Evolutionary conservation across 2,797 vertebrate species (phyloP).

Genomic region (Ctenopoma kingsleyae): DNA sequence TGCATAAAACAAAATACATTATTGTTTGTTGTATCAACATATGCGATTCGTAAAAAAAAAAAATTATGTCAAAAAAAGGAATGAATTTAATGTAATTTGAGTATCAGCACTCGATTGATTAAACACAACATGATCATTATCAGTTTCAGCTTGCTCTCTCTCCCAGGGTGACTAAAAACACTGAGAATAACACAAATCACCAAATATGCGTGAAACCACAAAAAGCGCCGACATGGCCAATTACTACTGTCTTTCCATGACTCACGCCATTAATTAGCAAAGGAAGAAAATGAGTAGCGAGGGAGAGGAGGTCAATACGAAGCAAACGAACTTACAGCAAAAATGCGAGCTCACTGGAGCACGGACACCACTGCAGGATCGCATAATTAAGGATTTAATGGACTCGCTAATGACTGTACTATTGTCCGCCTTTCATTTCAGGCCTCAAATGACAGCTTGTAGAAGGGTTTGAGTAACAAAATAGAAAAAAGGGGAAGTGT

Average conservation of each 20-base stretch:
- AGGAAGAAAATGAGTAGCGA: constrained; percentile 7
- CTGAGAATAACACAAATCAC: constrained; percentile 2
- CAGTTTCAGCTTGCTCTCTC: neutral
- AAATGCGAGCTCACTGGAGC: constrained; percentile 41
- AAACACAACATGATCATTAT: too few species aligned
- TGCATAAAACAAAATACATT: too few species aligned
- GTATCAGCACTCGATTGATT: constrained; percentile 1
- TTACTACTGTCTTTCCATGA: constrained; percentile 46
- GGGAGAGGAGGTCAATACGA: constrained; percentile 44
- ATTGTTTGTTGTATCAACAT: too few species aligned
- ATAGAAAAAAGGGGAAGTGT: constrained; percentile 9
- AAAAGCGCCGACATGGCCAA: constrained; percentile 27
- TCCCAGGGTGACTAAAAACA: constrained; percentile 7
- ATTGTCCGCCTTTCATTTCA: constrained; percentile 47
- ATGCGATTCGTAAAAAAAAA: too few species aligned
- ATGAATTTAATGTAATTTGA: neutral
- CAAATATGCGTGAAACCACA: constrained; percentile 26
- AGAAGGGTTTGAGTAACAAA: constrained; percentile 21
- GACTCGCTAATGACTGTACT: constrained; percentile 67
- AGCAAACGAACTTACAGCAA: constrained; percentile 40
- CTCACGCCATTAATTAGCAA: constrained; percentile 51
- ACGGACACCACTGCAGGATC: constrained; percentile 37
- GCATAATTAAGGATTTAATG: constrained; percentile 79
- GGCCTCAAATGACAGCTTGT: constrained; percentile 3
- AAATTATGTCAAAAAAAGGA: too few species aligned